A percentile compares a stretch with the other conserved stretches of the same genome.
phyloP scores from a whole-genome alignment of 2,113 vertebrate genomes.

The Otus sunia region DNA sequence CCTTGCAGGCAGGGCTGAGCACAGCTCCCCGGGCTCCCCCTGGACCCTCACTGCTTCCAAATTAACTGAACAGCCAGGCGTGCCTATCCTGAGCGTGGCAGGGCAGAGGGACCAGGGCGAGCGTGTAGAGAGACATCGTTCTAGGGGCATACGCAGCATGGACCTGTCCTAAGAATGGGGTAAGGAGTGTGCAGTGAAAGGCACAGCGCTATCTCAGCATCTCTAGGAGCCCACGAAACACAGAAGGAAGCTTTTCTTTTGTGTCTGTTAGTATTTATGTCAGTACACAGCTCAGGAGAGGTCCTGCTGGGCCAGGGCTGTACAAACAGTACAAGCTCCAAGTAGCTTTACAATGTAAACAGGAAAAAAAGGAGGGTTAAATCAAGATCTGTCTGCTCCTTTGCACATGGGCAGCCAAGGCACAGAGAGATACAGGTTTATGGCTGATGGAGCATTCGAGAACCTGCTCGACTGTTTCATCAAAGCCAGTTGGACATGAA shows the following conservation, averaged over 20 bases:
- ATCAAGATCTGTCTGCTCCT: background rate
- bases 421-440: background rate
- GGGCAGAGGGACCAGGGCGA: background rate
- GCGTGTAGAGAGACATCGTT: accelerated
- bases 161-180: background rate
- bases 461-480: background rate
- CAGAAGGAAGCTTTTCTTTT: background rate
- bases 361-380: background rate
- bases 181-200: background rate
- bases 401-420: background rate
- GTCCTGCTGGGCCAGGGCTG: background rate
- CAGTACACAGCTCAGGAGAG: background rate
- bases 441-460: background rate
- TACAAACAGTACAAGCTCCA: background rate
- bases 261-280: background rate
- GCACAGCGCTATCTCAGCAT: background rate
- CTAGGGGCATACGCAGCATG: background rate
- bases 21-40: background rate
- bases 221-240: background rate
- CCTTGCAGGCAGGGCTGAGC: background rate
- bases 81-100: background rate
- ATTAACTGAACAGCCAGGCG: background rate
- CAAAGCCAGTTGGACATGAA: background rate
- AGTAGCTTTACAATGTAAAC: background rate
- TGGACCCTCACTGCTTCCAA: background rate